These are phyloP conservation scores for honey bee (Apis mellifera) DNA, from an alignment of 1,140 invertebrate genomes.

Conservation along the genomic window DNA sequence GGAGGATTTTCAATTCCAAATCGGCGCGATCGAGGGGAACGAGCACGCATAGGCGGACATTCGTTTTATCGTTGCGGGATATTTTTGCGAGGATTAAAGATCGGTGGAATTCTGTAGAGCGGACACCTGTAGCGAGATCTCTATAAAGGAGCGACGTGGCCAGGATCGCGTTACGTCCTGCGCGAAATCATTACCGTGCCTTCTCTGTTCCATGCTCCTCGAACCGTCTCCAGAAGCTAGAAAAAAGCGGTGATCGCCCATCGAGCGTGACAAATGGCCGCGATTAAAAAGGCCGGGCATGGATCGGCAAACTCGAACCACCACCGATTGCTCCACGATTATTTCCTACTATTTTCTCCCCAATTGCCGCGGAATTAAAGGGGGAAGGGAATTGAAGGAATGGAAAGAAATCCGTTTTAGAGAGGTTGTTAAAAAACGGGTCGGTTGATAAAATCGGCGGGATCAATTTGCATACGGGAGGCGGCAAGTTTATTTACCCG, in stretches of 20 bases:
- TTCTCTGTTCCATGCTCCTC: background rate
- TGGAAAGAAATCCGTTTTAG: too few species aligned
- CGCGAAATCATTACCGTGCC: background rate
- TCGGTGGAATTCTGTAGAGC: background rate
- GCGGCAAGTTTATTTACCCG: background rate
- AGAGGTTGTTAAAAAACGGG: too few species aligned
- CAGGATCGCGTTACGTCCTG: conserved; percentile 31
- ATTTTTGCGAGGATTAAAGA: too few species aligned
- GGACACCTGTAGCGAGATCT: conserved; percentile 56
- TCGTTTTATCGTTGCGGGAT: too few species aligned
- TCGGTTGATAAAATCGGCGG: too few species aligned
- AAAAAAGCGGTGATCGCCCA: conserved; percentile 6
- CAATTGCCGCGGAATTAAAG: too few species aligned
- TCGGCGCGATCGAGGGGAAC: background rate
- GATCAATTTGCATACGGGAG: too few species aligned
- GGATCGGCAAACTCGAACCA: conserved; percentile 53
- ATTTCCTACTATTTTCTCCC: too few species aligned
- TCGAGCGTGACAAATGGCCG: conserved; percentile 61
- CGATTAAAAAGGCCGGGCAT: conserved; percentile 68
- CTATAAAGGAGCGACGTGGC: conserved; percentile 34
- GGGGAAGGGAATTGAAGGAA: too few species aligned
- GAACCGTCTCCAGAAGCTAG: conserved; percentile 44
- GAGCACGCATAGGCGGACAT: too few species aligned
- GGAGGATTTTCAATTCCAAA: background rate
- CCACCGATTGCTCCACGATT: too few species aligned